These are phyloP conservation scores for Xanthia icteritia DNA, from an alignment of 2,888 invertebrate genomes.

Conservation along the genomic window DNA sequence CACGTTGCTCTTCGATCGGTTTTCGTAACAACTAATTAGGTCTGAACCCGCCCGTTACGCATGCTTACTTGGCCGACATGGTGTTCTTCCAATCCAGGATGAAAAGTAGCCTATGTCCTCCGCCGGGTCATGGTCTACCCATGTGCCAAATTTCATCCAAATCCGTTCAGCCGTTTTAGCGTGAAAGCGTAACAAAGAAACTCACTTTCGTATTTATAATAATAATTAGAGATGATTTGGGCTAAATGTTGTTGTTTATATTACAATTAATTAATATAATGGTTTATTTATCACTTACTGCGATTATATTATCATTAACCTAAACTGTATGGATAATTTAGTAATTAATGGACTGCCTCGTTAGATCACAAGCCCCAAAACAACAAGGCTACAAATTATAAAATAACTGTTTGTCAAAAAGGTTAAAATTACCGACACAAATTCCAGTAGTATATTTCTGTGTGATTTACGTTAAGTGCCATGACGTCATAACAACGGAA, in stretches of 20 bases:
- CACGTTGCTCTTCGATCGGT: slow-evolving; percentile 46
- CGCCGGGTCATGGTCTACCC: too few relatives aligned
- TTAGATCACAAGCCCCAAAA: neutral
- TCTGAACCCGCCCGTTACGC: slow-evolving; percentile 53
- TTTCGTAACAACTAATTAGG: slow-evolving; percentile 62
- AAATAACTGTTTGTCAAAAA: neutral
- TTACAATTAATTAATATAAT: neutral
- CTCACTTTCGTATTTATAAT: too few relatives aligned
- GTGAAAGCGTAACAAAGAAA: too few relatives aligned
- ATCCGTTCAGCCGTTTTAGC: too few relatives aligned
- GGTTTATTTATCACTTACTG: neutral
- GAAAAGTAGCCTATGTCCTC: too few relatives aligned
- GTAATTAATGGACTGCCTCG: neutral
- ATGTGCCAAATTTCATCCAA: too few relatives aligned
- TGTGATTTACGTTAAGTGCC: slow-evolving; percentile 3
- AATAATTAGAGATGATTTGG: too few relatives aligned
- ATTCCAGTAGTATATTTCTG: neutral
- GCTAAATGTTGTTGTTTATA: too few relatives aligned
- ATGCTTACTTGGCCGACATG: slow-evolving; percentile 57
- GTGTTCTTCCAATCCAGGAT: neutral
- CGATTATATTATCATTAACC: neutral
- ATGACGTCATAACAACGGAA: slow-evolving; percentile 21
- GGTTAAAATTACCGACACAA: neutral
- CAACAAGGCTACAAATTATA: too few relatives aligned
- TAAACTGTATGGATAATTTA: neutral